Base-by-base conservation (phyloP, 2,888 invertebrate genomes). In the Drosophila leonis region DNA sequence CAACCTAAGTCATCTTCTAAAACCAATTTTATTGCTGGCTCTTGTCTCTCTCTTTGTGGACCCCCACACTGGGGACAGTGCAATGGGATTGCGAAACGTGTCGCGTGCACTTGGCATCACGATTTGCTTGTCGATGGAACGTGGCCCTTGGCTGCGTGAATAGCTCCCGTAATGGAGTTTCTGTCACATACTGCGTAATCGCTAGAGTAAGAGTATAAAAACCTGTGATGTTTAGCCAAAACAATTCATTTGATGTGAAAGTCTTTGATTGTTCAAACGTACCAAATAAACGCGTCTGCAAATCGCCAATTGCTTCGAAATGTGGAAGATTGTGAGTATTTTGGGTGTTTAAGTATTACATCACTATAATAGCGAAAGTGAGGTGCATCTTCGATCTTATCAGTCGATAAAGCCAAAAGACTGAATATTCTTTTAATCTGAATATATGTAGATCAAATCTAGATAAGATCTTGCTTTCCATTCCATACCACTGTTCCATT, bases 101-200 rank as follows among this genome's bases (percentile, higher is more conserved):
- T 70, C 71, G 78, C 89, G 79, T 88, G 86, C 89, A 87, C 27
- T 74, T 83, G 74, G 81, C 63, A 70, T 78, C 86, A 86, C 86
- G 86, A 86, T 83, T 89, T 62, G 65, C 84, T 76, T 88, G 88
- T 90, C 80, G 83, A 75, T 88, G 68, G 73, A 60, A 88, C 82
- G 82, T 82, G 83, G 67, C 44, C 37, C 54, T 44, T 63, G 52
- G 49, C 70, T 75, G 80, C 80, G 81, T 88, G 79, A 72, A 75
- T 41, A 65, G 85, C 57, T 72, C 79, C 71, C 72, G 72, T 80
- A 88, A 88, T 86, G 82, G 88, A 85, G 88, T 59, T 59, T 46
- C 46, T 59, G 67, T 78, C 75, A 62, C 55, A 61, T 49, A 67
- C 52, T 52, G 61, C 61, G 70, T 65, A 52, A 76, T 62, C 80